Evolutionary conservation across 2,113 vertebrate genomes (phyloP).

Genomic region (Petrocephalus microphthalmus): DNA sequence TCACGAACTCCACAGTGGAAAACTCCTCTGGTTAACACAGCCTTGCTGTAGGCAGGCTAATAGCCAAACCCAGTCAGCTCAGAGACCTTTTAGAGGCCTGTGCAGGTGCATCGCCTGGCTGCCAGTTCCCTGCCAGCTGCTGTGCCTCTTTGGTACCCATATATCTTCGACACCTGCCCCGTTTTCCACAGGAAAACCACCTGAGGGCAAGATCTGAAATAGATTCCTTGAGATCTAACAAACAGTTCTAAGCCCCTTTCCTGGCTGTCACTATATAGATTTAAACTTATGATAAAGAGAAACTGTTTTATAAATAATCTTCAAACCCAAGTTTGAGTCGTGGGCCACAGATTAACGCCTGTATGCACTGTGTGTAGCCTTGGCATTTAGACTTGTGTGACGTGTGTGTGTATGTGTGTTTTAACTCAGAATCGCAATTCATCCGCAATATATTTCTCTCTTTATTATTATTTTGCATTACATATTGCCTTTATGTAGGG

Average conservation of each 20-base stretch:
- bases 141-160: neutral
- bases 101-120: neutral
- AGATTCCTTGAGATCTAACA: neutral
- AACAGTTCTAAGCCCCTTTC: neutral
- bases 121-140: neutral
- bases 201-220: neutral
- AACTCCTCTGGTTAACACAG: neutral
- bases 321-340: neutral
- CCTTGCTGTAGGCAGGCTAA: neutral
- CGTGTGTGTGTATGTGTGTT: neutral
- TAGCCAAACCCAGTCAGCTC: neutral
- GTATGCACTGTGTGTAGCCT: neutral
- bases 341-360: neutral
- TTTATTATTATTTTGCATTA: neutral
- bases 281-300: neutral
- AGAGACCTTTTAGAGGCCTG: neutral
- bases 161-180: neutral
- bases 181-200: slow-evolving; percentile 8
- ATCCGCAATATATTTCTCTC: neutral
- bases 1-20: neutral
- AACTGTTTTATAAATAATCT: neutral
- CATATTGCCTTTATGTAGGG: neutral
- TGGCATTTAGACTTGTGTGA: neutral
- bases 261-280: neutral
- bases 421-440: neutral